Base-by-base conservation (phyloP, 1,140 invertebrate species). In the Saccostrea cuccullata region DNA sequence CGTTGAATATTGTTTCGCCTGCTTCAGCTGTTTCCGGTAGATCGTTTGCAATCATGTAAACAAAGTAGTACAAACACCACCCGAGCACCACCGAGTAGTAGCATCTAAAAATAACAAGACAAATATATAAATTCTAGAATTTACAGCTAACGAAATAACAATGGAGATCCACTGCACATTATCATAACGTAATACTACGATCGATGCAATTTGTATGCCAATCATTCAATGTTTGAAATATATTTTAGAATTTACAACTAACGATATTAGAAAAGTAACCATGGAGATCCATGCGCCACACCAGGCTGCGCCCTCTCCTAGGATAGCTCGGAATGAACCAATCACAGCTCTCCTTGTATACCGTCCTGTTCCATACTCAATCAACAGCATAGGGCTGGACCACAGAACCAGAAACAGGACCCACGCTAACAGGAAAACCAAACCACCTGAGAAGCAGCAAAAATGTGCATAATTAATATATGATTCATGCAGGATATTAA, bases 31-130 rank as follows among this genome's bases (percentile, higher is more conserved):
- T 87, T 15, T 83, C 64, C 1, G 94, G 93, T 13, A 94, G 91
- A 20, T 91, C 89, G 86, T 92, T 70, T 9, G 55, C 90, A n/a
- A 92, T 92, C 64, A 89, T 90, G 84, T 92, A 91, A 12, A 90
- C 58, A 15, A 92, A 86, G 87, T 94, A 94, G 73, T 94, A 94
- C 58, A 94, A 93, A 90, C 94, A 94, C 94, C 94, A 94, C 0
- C 94, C 94, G 15, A 94, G 84, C 12, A 94, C 91, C 8, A 94
- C 94, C 0, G 92, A 92, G 82, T 94, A 94, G 84, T 92, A 94
- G 84, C 90, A 92, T 30, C 94, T 94, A 90, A 70, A 55, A 55
- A 84, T 55, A 55, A 40, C n/a, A 84, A 84, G 5, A 55, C 2
- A 83, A 26, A 23, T n/a, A n/a, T 3, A 84, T 4, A 40, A 55